Evolutionary conservation across 2,113 vertebrate genomes (phyloP), one percentile per base, ranked within the genome.

Genomic region (Elaphurus davidianus): DNA sequence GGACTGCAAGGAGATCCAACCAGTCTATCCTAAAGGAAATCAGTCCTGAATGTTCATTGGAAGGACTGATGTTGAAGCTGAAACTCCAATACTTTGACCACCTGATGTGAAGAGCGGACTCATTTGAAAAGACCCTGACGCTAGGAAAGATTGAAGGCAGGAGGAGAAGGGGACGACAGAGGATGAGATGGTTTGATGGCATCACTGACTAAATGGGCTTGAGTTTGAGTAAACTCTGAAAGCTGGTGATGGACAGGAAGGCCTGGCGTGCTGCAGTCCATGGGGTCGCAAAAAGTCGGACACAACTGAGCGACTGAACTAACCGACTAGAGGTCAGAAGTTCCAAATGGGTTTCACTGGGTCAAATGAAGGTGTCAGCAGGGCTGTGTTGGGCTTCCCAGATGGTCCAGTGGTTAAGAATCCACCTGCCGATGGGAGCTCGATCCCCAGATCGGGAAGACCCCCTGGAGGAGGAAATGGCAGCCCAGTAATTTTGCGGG

Each of bases 251-350:
- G 17, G 17, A 36, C n/a, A 36, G 64, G 8, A n/a, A 67, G 64
- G 33, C n/a, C n/a, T 67, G n/a, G 8, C 8, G 5, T 9, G 33
- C 64, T 67, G 17, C 17, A 36, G 64, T 67, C 17, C 64, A 36
- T 67, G 64, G n/a, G 9, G n/a, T 21, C 0, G 2, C n/a, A 36
- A 36, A 67, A 33, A 36, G n/a, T 36, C 17, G 19, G 64, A 36
- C n/a, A 36, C 9, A 2, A 71, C 2, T 36, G n/a, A 71, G 64
- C 0, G 4, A 71, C 4, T 36, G n/a, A 36, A 71, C 17, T 71
- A 16, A 71, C 64, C n/a, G 1, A 5, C 4, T 11, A 36, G 40
- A 67, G 57, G 30, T 84, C 25, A 52, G 43, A 87, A 81, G 19
- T 85, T 85, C 40, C 74, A 23, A 74, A 57, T 27, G 23, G 6